phyloP scores from a whole-genome alignment of 2,888 invertebrate species.

The Encarsia formosa region DNA sequence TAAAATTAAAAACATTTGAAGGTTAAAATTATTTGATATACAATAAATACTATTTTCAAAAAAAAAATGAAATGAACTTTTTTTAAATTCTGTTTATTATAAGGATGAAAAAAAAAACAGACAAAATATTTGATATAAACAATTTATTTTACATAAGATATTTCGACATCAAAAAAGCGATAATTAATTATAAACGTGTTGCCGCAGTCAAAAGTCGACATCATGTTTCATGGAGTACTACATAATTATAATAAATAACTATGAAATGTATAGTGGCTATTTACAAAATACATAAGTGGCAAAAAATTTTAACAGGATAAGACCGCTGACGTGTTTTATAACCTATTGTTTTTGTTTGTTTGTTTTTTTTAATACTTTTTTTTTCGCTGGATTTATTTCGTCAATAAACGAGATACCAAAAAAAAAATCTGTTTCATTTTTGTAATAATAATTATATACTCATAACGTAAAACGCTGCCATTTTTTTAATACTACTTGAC shows the following conservation, averaged over 20 bases:
- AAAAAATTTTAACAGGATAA: conserved; percentile 47
- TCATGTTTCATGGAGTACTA: conserved; percentile 14
- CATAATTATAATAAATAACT: conserved; percentile 47
- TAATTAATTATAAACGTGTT: conserved; percentile 24
- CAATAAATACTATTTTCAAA: no score
- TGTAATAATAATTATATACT: no score
- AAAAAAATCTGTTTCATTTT: no score
- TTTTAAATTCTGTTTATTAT: conserved; percentile 1
- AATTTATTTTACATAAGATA: conserved; percentile 50
- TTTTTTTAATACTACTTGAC: no score
- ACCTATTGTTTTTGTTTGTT: no score
- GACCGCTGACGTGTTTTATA: no score
- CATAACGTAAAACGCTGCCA: no score
- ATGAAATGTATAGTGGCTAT: conserved; percentile 50
- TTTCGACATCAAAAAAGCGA: conserved; percentile 40
- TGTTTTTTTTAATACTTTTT: no score
- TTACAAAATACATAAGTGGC: conserved; percentile 50
- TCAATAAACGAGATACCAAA: no score
- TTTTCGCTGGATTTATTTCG: no score
- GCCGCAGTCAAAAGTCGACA: conserved; percentile 15
- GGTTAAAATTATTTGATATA: no score
- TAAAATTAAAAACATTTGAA: no score
- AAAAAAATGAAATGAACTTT: not conserved
- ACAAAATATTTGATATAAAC: conserved; percentile 38
- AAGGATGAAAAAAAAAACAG: conserved; percentile 2